Conservation (phyloP, 2,797 vertebrate species). For the Fratercula arctica region DNA sequence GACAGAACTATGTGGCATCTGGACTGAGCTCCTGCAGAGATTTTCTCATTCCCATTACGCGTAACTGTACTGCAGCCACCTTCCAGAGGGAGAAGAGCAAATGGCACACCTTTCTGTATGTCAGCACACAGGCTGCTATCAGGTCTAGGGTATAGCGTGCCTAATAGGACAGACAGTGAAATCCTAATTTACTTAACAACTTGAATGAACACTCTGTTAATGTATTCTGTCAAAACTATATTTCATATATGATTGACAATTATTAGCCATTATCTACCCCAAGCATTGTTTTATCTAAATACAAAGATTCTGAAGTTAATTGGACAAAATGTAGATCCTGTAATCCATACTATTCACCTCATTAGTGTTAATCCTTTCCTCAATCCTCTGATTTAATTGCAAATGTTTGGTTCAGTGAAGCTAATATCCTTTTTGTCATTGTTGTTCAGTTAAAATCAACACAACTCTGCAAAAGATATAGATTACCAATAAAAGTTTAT, state of each 20-base stretch:
- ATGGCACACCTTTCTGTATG: rapidly evolving
- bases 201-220: neutral
- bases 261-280: conserved; percentile 49
- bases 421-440: conserved; percentile 71
- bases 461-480: conserved; percentile 63
- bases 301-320: conserved; percentile 57
- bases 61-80: neutral
- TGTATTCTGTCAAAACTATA: neutral
- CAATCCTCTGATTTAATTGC: conserved; percentile 70
- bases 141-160: too few relatives aligned
- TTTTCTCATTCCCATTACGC: rapidly evolving
- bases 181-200: neutral
- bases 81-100: neutral
- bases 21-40: neutral
- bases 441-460: conserved; percentile 75
- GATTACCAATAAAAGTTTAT: conserved; percentile 75
- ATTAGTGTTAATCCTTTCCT: conserved; percentile 71
- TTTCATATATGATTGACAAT: neutral
- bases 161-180: neutral
- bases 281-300: conserved; percentile 54
- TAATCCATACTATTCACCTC: conserved; percentile 67
- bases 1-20: neutral
- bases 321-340: conserved; percentile 55
- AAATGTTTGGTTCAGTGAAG: conserved; percentile 68
- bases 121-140: neutral